Base-by-base conservation (phyloP, 2,888 invertebrate genomes). In the Ichneumoninae sp. region DNA sequence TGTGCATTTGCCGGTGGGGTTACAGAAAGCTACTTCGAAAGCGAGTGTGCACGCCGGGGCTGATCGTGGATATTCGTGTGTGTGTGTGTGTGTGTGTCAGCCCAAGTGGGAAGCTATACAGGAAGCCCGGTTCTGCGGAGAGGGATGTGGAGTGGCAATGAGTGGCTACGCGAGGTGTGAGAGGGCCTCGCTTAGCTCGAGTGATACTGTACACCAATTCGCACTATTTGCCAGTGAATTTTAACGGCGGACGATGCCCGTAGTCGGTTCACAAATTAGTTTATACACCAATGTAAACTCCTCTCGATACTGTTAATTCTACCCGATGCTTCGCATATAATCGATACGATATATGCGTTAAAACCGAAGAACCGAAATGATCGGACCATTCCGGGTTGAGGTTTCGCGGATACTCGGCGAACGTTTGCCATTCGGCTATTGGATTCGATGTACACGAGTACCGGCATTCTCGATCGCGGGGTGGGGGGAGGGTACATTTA, bases 101-200 rank as follows among this genome's bases (percentile, higher is more conserved):
- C 13, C 26, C 69, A 8, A 69, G 69, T 69, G 69, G 26, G 36
- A 71, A 71, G 54, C 54, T 71, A 36, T 70, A 71, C 54, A 40
- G 71, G 71, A 71, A 57, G 16, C n/a, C 36, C 54, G 52, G 33
- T 26, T 16, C 52, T 19, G 69, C 30, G 44, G 40, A 57, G 40
- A 73, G 44, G 60, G 26, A 44, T 3, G 26, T 60, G 44, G 40
- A 73, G 73, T 73, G 73, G 73, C 40, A 60, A 47, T 40, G 44
- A 73, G 73, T 73, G 60, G 73, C 73, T 60, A 40, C 44, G 40
- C 60, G 57, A 60, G 73, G 73, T 60, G 73, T 60, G 73, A 73
- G 73, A 60, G 73, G 73, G 16, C 30, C 60, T 74, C 74, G 74
- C 74, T 74, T 74, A 74, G 60, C 74, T 74, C 60, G 74, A 74